phyloP scores from a whole-genome alignment of 2,113 vertebrate genomes.

The Gymnarchus niloticus region DNA sequence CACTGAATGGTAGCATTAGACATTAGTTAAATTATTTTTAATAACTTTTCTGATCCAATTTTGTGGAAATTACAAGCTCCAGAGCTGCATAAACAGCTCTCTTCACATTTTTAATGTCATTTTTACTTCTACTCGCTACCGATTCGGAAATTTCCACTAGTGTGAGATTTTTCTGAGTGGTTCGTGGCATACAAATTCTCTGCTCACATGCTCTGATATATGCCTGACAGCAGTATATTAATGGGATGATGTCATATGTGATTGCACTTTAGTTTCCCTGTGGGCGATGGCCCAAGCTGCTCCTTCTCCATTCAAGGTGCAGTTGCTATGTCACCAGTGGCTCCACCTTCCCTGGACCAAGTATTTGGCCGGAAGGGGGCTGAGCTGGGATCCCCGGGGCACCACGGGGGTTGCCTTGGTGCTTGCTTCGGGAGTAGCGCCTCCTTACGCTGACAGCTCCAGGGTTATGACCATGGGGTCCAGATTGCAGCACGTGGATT shows the following conservation, averaged over 20 bases:
- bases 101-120: slow-evolving; percentile 6
- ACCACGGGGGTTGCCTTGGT: background rate
- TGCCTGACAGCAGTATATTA: background rate
- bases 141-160: background rate
- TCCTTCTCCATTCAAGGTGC: background rate
- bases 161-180: background rate
- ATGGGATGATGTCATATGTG: slow-evolving; percentile 11
- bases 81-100: background rate
- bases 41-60: background rate
- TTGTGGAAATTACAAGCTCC: background rate
- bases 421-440: background rate
- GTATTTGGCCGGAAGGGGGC: too few relatives aligned
- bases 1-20: background rate
- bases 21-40: background rate
- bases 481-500: background rate
- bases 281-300: background rate
- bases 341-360: too few relatives aligned
- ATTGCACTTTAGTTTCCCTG: background rate
- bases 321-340: background rate
- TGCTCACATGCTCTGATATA: background rate
- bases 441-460: background rate
- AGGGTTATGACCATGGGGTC: background rate
- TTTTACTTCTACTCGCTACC: background rate
- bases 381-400: background rate
- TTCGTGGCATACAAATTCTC: background rate